Evolutionary conservation across 2,888 invertebrate species (phyloP).

Genomic region (Eilema sororculum): DNA sequence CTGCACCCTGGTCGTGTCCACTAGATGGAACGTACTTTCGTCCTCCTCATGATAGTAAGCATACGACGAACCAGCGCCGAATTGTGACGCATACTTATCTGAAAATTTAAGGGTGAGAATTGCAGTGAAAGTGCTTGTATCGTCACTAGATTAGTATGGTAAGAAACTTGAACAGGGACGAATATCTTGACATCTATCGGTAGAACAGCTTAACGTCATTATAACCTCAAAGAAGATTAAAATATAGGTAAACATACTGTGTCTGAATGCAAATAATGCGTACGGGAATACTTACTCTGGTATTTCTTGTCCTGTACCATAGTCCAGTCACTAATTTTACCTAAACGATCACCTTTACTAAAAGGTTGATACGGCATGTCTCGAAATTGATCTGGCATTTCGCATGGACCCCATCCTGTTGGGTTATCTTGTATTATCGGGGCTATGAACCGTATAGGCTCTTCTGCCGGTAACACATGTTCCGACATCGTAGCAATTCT

Average conservation of each 20-base stretch:
- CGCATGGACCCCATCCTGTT: conserved; percentile 98
- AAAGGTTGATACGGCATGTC: conserved; percentile 99
- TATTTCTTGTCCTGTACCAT: conserved; percentile 98
- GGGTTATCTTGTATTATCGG: conserved; percentile 94
- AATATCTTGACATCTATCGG: not conserved
- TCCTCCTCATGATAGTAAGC: conserved; percentile 99
- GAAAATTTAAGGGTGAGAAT: conserved; percentile 27
- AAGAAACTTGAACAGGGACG: not conserved
- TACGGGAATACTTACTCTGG: conserved; percentile 89
- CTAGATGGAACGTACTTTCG: conserved; percentile 99
- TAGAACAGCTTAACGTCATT: conserved; percentile 51
- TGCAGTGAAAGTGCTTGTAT: not conserved
- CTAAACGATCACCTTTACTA: conserved; percentile 98
- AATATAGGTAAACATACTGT: conserved; percentile 7
- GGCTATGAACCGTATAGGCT: conserved; percentile 89
- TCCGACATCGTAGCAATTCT: conserved; percentile 73
- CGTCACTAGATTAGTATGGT: no score
- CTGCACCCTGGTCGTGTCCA: conserved; percentile 96
- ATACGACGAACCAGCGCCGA: conserved; percentile 98
- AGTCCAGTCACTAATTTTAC: conserved; percentile 99
- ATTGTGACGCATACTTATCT: conserved; percentile 97
- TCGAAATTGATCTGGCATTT: conserved; percentile 96
- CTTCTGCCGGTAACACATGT: conserved; percentile 86
- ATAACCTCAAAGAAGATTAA: conserved; percentile 64
- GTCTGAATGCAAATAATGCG: not conserved